Conservation (phyloP, 2,113 vertebrate species). For the Perca flavescens region DNA sequence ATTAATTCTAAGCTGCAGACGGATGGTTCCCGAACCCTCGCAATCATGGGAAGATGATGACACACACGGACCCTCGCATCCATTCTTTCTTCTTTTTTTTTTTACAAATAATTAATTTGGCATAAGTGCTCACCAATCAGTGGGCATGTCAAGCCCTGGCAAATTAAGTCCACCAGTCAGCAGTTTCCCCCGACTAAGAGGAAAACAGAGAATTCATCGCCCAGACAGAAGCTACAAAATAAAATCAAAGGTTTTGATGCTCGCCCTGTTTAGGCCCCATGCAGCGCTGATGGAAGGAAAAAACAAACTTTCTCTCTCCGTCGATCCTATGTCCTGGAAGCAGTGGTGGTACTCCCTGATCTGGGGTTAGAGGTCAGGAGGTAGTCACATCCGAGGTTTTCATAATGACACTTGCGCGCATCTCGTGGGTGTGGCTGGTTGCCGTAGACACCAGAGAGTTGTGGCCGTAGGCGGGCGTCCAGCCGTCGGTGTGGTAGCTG, state of each 20-base stretch:
- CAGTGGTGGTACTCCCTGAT: conserved; percentile 1
- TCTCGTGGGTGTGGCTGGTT: conserved; percentile 85
- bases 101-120: neutral
- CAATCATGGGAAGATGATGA: neutral
- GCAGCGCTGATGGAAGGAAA: conserved; percentile 28
- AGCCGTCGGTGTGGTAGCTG: conserved; percentile 87
- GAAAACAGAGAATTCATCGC: neutral
- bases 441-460: conserved; percentile 58
- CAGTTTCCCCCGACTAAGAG: conserved; percentile 8
- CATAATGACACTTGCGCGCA: conserved; percentile 96
- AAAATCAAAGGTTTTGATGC: conserved; percentile 26
- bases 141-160: neutral
- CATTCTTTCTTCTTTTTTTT: neutral
- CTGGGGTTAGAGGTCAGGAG: conserved; percentile 62
- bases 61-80: neutral
- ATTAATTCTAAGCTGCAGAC: no score
- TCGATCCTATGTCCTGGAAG: conserved; percentile 40
- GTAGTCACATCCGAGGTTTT: conserved; percentile 94
- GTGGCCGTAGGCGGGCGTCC: conserved; percentile 83
- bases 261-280: conserved; percentile 21
- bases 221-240: conserved; percentile 15
- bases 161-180: neutral
- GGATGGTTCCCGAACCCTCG: no score
- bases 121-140: neutral
- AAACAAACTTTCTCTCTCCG: conserved; percentile 26